Percentiles rank a stretch among this genome's conserved stretches.
These are phyloP conservation scores for Microctonus aethiopoides DNA, from an alignment of 2,888 invertebrate species.

Conservation along the genomic window DNA sequence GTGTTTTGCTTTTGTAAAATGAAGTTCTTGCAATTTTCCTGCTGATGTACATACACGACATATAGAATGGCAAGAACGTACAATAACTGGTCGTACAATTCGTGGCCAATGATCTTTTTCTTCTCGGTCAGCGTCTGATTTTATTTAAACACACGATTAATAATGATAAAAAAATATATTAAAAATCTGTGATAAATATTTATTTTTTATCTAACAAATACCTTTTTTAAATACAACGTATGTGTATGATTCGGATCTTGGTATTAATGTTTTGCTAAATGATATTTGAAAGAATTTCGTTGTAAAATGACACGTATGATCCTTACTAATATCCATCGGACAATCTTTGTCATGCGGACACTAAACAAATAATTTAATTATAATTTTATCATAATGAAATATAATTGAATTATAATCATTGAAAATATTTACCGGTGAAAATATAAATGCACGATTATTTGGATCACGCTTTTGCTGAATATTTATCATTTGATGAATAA, in stretches of 20 bases:
- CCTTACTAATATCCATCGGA: constrained; percentile 74
- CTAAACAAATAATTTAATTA: constrained; percentile 63
- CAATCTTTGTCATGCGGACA: constrained; percentile 87
- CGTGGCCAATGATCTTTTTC: constrained; percentile 77
- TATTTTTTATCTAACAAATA: constrained; percentile 45
- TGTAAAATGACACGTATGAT: constrained; percentile 84
- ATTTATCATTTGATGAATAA: constrained; percentile 73
- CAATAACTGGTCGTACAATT: constrained; percentile 77
- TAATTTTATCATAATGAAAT: constrained; percentile 17
- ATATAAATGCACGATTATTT: constrained; percentile 71
- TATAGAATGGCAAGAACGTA: constrained; percentile 78
- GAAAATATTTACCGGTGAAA: constrained; percentile 78
- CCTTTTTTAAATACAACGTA: constrained; percentile 89
- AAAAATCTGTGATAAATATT: not conserved
- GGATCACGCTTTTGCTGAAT: constrained; percentile 53
- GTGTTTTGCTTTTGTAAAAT: constrained; percentile 80
- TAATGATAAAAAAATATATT: not conserved
- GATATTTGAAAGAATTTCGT: constrained; percentile 73
- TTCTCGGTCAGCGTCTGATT: not conserved
- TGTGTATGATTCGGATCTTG: constrained; percentile 73
- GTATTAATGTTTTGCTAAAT: constrained; percentile 57
- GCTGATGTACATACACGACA: constrained; percentile 82
- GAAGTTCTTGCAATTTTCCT: constrained; percentile 80
- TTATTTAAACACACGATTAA: constrained; percentile 1
- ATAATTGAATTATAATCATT: not conserved